Percentiles rank a stretch among this genome's conserved stretches.
phyloP scores from a whole-genome alignment of 2,797 vertebrate genomes.

The Enteromius paludinosus region DNA sequence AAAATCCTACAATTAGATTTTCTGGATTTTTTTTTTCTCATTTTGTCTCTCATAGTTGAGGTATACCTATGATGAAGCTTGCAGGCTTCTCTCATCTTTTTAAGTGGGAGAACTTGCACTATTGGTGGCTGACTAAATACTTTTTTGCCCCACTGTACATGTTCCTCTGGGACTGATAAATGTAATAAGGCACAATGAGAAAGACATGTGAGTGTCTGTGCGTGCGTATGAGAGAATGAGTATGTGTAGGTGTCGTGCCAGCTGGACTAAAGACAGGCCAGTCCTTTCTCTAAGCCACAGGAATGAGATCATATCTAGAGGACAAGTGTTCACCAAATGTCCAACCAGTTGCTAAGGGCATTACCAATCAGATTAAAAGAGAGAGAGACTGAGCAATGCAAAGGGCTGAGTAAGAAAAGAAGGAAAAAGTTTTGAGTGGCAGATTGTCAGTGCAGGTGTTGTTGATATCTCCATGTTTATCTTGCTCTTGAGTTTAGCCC shows the following conservation, averaged over 20 bases:
- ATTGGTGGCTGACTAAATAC: too few relatives aligned
- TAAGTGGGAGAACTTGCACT: too few relatives aligned
- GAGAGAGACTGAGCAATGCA: background rate
- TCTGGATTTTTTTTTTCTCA: too few relatives aligned
- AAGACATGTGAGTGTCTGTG: slow-evolving; percentile 18
- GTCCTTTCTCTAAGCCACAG: slow-evolving; percentile 52
- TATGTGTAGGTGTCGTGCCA: slow-evolving; percentile 49
- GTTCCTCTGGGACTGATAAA: background rate
- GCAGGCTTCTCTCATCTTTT: too few relatives aligned
- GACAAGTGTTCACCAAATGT: slow-evolving; percentile 68
- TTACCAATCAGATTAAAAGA: slow-evolving; percentile 27
- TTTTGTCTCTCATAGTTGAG: too few relatives aligned
- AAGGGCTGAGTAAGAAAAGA: background rate
- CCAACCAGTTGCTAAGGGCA: slow-evolving; percentile 45
- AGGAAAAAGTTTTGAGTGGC: background rate
- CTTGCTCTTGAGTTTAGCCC: background rate
- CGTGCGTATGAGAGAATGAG: slow-evolving; percentile 46
- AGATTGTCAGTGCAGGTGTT: slow-evolving; percentile 13
- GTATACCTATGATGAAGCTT: too few relatives aligned
- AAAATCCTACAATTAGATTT: too few relatives aligned
- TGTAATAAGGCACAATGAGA: background rate
- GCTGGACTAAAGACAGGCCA: slow-evolving; percentile 55
- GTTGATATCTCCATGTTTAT: slow-evolving; percentile 19
- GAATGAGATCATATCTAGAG: slow-evolving; percentile 59
- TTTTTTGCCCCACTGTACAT: background rate